Conservation (phyloP, 1,140 invertebrate genomes). For the Drosophila takahashii region DNA sequence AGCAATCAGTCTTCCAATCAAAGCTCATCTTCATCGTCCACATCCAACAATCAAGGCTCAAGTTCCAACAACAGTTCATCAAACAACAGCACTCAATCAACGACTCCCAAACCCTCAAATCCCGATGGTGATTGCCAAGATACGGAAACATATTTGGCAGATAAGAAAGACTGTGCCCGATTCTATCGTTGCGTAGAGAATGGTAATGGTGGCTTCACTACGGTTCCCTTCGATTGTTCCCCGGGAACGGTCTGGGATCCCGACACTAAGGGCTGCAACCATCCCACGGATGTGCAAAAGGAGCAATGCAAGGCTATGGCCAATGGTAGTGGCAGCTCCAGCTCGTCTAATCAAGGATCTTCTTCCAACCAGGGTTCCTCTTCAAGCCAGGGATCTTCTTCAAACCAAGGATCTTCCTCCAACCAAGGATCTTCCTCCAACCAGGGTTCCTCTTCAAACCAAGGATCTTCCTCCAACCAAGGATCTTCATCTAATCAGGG, state of each 20-base stretch:
- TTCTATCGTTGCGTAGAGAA: conserved; percentile 89
- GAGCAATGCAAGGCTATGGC: conserved; percentile 86
- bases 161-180: conserved; percentile 85
- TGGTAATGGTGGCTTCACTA: conserved; percentile 85
- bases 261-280: conserved; percentile 84
- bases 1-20: conserved; percentile 23
- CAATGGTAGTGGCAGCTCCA: conserved; percentile 41
- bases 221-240: conserved; percentile 88
- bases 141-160: conserved; percentile 87
- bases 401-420: conserved; percentile 24
- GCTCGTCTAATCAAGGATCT: conserved; percentile 46
- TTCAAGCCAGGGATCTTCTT: conserved; percentile 28
- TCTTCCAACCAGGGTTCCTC: conserved; percentile 44
- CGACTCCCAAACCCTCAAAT: conserved; percentile 62
- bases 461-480: conserved; percentile 35
- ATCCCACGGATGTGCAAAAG: conserved; percentile 87
- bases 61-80: conserved; percentile 38
- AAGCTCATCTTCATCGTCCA: conserved; percentile 35
- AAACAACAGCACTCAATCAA: conserved; percentile 35
- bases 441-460: conserved; percentile 37
- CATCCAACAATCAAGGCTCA: conserved; percentile 36
- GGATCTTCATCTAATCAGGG: conserved; percentile 47
- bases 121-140: conserved; percentile 85
- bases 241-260: conserved; percentile 87
- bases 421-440: conserved; percentile 45